Conservation (phyloP, 2,888 invertebrate genomes). For the Xanthorhoe designata region DNA sequence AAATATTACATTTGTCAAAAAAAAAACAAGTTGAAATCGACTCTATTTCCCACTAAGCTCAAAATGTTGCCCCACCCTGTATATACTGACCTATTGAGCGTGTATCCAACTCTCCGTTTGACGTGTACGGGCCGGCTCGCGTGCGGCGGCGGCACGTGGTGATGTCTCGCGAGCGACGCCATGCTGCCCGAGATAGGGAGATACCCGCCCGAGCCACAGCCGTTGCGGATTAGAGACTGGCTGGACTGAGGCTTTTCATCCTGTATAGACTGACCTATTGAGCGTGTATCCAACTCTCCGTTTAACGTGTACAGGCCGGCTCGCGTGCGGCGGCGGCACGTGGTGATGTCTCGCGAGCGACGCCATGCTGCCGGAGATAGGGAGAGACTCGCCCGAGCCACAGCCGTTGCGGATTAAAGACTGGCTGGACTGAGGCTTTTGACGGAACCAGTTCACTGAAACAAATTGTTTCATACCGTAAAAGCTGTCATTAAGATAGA, state of each 20-base stretch:
- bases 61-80: no score
- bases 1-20: no score
- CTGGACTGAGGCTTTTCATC: slow-evolving; percentile 80
- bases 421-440: slow-evolving; percentile 77
- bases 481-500: no score
- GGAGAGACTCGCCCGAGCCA: slow-evolving; percentile 79
- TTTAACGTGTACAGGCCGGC: slow-evolving; percentile 69
- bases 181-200: slow-evolving; percentile 84
- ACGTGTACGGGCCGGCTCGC: slow-evolving; percentile 69
- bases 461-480: background rate
- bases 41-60: no score
- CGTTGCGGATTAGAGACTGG: slow-evolving; percentile 77
- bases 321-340: slow-evolving; percentile 58
- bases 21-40: no score
- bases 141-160: slow-evolving; percentile 57
- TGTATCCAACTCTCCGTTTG: slow-evolving; percentile 74
- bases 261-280: slow-evolving; percentile 68
- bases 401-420: slow-evolving; percentile 80
- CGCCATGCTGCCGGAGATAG: slow-evolving; percentile 85
- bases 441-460: slow-evolving; percentile 87
- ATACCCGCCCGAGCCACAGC: slow-evolving; percentile 80
- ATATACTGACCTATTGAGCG: slow-evolving; percentile 70
- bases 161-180: slow-evolving; percentile 82
- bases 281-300: slow-evolving; percentile 76
- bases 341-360: slow-evolving; percentile 79